Conservation (phyloP, 2,888 invertebrate genomes). For the Macaria notata region DNA sequence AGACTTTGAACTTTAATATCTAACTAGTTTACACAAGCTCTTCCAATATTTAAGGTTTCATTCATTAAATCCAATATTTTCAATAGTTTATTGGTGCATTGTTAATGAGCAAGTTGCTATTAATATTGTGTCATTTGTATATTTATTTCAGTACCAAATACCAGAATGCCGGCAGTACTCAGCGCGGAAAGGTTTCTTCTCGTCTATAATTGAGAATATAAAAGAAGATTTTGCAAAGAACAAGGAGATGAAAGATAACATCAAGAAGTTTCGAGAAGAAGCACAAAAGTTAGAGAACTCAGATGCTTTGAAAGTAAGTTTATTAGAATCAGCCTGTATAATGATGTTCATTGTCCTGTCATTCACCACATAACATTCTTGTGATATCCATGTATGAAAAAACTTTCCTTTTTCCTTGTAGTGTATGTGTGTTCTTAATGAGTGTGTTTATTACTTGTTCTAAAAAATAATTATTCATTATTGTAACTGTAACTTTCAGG, state of each 20-base stretch:
- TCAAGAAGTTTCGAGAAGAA: conserved; percentile 97
- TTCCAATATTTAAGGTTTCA: no score
- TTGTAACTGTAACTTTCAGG: conserved; percentile 51
- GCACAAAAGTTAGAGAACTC: conserved; percentile 98
- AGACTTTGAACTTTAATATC: no score
- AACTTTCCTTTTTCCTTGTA: no score
- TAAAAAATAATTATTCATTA: no score
- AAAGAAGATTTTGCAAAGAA: conserved; percentile 97
- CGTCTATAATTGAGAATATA: conserved; percentile 94
- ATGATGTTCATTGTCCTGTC: neutral
- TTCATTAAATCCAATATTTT: no score
- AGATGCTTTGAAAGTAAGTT: conserved; percentile 89
- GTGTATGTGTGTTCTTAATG: no score
- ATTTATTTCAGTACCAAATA: conserved; percentile 44
- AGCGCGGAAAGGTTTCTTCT: conserved; percentile 87
- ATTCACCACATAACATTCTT: no score
- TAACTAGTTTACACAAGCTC: no score
- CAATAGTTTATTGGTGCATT: no score
- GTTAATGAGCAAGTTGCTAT: no score
- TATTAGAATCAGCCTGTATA: neutral
- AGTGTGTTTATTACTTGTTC: no score
- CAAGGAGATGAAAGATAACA: conserved; percentile 98
- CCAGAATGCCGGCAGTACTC: conserved; percentile 73
- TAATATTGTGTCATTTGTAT: neutral
- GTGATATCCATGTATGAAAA: no score